Conservation (phyloP, 2,888 invertebrate genomes). For the Pogonocherus hispidulus region DNA sequence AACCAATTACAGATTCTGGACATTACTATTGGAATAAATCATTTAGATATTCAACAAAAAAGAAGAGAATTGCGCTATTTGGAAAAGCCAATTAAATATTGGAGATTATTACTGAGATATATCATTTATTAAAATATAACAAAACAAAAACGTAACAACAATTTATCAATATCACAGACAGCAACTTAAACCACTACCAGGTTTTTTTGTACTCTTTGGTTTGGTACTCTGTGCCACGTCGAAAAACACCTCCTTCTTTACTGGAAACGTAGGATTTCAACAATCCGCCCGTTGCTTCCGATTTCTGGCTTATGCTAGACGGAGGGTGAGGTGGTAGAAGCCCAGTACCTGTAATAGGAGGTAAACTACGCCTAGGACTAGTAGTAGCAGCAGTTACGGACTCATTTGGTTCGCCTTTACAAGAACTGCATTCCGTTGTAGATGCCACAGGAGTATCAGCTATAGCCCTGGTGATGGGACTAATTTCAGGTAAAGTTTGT, state of each 20-base stretch:
- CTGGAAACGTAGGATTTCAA: constrained; percentile 14
- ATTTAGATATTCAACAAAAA: too few species aligned
- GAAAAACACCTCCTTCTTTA: not conserved
- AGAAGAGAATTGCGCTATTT: too few species aligned
- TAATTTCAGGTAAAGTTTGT: not conserved
- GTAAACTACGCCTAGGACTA: not conserved
- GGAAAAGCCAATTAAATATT: too few species aligned
- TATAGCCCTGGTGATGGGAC: not conserved
- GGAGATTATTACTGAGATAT: too few species aligned
- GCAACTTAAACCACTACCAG: constrained; percentile 4
- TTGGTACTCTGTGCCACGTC: constrained; percentile 5
- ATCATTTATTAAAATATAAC: constrained; percentile 7
- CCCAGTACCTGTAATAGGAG: not conserved
- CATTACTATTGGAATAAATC: too few species aligned
- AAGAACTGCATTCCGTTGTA: not conserved
- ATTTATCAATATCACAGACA: constrained; percentile 5
- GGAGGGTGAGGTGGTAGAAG: not conserved
- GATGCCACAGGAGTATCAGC: not conserved
- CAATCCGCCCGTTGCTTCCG: not conserved
- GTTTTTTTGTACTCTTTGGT: constrained; percentile 18
- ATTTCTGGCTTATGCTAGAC: not conserved
- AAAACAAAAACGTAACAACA: constrained; percentile 8
- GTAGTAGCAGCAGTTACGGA: not conserved
- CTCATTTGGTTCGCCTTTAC: not conserved
- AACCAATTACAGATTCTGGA: too few species aligned